These are phyloP conservation scores for Fratercula arctica DNA, from an alignment of 2,797 vertebrate species.

Conservation along the genomic window DNA sequence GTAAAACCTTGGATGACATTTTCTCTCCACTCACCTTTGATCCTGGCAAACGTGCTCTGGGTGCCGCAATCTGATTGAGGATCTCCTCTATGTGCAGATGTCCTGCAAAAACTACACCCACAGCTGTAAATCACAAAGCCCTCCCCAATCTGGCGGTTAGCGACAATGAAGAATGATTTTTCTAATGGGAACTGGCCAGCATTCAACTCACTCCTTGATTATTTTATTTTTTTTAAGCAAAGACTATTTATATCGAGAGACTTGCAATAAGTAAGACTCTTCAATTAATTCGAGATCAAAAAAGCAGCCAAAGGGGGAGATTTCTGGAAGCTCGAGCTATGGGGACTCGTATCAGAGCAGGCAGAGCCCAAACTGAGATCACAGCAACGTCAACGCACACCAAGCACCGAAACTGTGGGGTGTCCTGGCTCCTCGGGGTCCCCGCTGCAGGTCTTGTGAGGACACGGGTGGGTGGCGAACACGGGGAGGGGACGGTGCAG, in stretches of 20 bases:
- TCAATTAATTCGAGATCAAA: neutral
- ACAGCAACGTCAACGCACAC: neutral
- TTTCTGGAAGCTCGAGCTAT: neutral
- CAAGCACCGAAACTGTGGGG: neutral
- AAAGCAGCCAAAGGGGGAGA: neutral
- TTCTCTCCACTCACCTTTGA: neutral
- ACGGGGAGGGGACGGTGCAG: neutral
- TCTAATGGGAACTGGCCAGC: slow-evolving; percentile 17
- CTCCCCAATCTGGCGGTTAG: neutral
- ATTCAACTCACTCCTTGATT: neutral
- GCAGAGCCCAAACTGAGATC: neutral
- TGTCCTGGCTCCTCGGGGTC: neutral
- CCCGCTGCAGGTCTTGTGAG: neutral
- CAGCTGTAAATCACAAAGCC: neutral
- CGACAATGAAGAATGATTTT: neutral
- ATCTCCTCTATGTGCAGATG: neutral
- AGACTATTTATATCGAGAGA: neutral
- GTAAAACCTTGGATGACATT: neutral
- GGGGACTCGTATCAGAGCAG: neutral
- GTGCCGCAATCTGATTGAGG: neutral
- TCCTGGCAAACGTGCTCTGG: neutral
- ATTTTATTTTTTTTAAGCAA: neutral
- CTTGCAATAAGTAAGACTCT: neutral
- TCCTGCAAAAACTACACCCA: neutral
- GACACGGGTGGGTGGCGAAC: neutral